Evolutionary conservation across 1,140 invertebrate species (phyloP), one percentile per base, ranked within the genome.

Genomic region (Drosophila nigrodunni): DNA sequence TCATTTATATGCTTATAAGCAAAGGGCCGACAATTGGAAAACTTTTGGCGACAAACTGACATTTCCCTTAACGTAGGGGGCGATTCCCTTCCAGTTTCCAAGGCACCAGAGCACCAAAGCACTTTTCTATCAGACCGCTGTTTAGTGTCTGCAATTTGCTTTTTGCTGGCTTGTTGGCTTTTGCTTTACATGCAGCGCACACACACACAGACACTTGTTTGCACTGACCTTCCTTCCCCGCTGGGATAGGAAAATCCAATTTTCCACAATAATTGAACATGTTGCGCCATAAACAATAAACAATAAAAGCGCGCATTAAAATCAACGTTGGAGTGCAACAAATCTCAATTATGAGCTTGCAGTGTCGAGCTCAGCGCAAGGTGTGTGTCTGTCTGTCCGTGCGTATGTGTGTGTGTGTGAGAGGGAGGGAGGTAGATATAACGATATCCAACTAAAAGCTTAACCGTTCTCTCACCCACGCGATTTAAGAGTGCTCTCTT

Each of bases 211-310:
- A 30, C 3, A 30, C 25, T 30, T 5, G 10, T 25, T 15, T 34
- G 41, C 60, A 30, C 60, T 55, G 59, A 57, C 35, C 68, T 55
- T 25, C 47, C 34, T 66, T 47, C 68, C 68, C 62, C 74, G 64
- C 59, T 46, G 77, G 73, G 49, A 72, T 58, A 59, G 54, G 70
- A 70, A 83, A 88, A 88, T 83, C 80, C 83, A 88, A 88, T 88
- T 88, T 88, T 89, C 83, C 74, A 77, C 80, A 73, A 82, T 88
- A 88, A 88, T 88, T 88, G 83, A 81, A 80, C 80, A 83, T 88
- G 83, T 89, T 88, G 83, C 83, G 83, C 80, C 71, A 80, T 80
- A 88, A 80, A 83, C 77, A 89, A 82, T 87, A 87, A 87, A 87
- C 78, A 78, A 86, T 86, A 80, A 87, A 82, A 77, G 68, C 68